These are phyloP conservation scores for Geococcyx californianus DNA, from an alignment of 2,113 vertebrate genomes.

Conservation along the genomic window DNA sequence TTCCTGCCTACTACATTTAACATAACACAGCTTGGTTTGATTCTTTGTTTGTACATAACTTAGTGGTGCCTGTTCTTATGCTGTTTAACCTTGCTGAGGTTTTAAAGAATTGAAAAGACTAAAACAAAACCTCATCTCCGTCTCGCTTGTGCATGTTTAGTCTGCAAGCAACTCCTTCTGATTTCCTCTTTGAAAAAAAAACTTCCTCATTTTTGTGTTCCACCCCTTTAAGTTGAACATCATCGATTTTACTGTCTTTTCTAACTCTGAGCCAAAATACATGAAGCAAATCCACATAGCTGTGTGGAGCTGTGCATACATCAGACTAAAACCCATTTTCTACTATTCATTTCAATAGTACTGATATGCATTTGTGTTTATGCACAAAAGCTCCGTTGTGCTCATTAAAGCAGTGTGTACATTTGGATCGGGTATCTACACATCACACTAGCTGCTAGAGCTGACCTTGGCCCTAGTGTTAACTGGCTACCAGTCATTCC, in stretches of 20 bases:
- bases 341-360: fast-evolving
- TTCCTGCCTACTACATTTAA: not conserved
- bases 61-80: not conserved
- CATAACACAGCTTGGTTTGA: not conserved
- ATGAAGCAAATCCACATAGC: not conserved
- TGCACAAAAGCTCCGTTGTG: not conserved
- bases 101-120: not conserved
- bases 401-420: not conserved
- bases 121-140: not conserved
- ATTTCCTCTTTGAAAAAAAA: not conserved
- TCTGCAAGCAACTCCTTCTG: not conserved
- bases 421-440: not conserved
- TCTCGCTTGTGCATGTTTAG: fast-evolving
- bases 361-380: not conserved
- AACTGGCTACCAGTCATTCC: not conserved
- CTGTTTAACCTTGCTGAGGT: not conserved
- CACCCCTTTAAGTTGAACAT: not conserved
- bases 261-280: not conserved
- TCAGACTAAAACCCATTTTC: not conserved
- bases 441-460: not conserved
- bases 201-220: not conserved
- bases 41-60: not conserved
- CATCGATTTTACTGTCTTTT: not conserved
- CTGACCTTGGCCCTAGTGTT: not conserved
- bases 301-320: fast-evolving